Evolutionary conservation across 2,888 invertebrate genomes (phyloP).

Genomic region (Lepas anatifera): DNA sequence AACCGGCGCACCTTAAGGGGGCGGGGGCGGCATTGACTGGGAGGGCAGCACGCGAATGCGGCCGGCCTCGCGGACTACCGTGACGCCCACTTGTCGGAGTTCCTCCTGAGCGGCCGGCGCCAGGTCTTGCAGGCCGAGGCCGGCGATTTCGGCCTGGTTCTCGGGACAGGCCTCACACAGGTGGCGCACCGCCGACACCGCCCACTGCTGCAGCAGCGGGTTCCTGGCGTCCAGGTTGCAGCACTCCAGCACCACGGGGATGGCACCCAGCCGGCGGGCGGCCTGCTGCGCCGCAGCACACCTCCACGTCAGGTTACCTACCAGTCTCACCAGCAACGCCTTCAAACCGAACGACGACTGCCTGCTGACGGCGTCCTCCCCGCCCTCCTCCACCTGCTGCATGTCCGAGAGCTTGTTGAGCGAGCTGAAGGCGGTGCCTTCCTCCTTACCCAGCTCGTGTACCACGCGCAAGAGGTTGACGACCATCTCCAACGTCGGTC

Average conservation of each 20-base stretch:
- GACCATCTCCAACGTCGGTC: background rate
- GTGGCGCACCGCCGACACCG: background rate
- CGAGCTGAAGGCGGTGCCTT: conserved; percentile 4
- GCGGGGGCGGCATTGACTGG: no score
- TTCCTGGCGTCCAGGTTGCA: conserved; percentile 7
- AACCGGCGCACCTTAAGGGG: no score
- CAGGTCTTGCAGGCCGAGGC: background rate
- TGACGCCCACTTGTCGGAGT: background rate
- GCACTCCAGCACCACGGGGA: background rate
- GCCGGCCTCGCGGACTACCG: background rate
- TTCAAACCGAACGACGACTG: background rate
- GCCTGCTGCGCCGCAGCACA: background rate
- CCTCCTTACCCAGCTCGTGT: background rate
- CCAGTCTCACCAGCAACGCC: background rate
- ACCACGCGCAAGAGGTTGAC: background rate
- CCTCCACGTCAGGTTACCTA: background rate
- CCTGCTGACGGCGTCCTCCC: background rate
- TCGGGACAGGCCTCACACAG: background rate
- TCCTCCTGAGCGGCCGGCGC: background rate
- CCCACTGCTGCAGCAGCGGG: conserved; percentile 9
- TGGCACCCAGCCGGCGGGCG: background rate
- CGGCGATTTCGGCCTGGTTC: background rate
- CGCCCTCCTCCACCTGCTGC: background rate
- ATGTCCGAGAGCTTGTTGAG: background rate
- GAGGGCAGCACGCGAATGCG: background rate